A percentile compares a stretch with the other conserved stretches of the same genome.
These are phyloP conservation scores for Dendrolimus punctatus DNA, from an alignment of 1,140 invertebrate species.

Conservation along the genomic window DNA sequence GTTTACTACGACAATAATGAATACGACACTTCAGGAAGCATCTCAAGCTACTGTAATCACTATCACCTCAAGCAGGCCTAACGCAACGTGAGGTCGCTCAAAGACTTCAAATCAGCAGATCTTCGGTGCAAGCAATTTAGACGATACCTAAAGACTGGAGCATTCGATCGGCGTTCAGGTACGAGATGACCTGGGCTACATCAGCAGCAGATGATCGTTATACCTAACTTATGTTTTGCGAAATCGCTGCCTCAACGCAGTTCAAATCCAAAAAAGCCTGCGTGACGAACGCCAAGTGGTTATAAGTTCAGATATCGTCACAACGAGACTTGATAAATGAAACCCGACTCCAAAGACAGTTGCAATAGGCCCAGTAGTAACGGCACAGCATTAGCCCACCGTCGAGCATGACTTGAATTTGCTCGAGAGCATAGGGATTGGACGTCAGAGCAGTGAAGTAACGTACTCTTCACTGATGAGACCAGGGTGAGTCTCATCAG, in stretches of 20 bases:
- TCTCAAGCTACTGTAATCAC: no score
- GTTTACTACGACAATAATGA: no score
- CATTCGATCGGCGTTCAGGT: no score
- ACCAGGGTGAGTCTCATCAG: background rate
- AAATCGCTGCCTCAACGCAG: background rate
- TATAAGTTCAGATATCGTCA: conserved; percentile 12
- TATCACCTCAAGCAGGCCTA: no score
- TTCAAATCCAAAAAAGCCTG: conserved; percentile 3
- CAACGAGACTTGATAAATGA: conserved; percentile 11
- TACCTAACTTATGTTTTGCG: no score
- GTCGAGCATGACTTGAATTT: conserved; percentile 1
- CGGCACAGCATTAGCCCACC: background rate
- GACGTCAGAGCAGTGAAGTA: background rate
- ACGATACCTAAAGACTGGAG: no score
- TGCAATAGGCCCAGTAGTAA: conserved; percentile 3
- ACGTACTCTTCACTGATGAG: conserved; percentile 4
- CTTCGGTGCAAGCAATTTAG: no score
- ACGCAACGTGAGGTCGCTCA: no score
- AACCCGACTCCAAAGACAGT: conserved; percentile 12
- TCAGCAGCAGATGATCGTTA: no score
- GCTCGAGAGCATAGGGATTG: conserved; percentile 4
- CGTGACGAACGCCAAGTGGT: conserved; percentile 13
- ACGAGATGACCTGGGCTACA: no score
- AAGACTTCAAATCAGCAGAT: no score
- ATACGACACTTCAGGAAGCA: no score